phyloP scores from a whole-genome alignment of 2,888 invertebrate genomes.

The Bursaphelenchus okinawaensis region DNA sequence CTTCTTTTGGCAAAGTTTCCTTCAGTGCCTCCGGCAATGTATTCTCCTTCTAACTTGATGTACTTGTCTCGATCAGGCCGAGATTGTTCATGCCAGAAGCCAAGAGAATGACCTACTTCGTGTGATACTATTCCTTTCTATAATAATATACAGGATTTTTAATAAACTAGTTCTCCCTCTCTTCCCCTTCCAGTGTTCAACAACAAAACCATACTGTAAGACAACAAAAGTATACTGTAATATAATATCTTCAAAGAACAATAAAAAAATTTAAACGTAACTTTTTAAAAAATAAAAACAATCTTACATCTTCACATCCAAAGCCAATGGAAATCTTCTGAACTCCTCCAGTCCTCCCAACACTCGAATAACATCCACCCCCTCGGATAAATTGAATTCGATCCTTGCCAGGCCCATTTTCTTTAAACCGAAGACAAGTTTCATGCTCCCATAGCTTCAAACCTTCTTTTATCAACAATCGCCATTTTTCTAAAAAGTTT shows the following conservation, averaged over 20 bases:
- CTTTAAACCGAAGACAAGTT: slow-evolving; percentile 52
- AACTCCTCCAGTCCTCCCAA: slow-evolving; percentile 50
- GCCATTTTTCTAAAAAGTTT: slow-evolving; percentile 43
- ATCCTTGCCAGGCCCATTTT: slow-evolving; percentile 47
- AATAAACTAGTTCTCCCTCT: too few relatives aligned
- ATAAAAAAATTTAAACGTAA: too few relatives aligned
- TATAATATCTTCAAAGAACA: too few relatives aligned
- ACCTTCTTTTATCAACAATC: slow-evolving; percentile 38
- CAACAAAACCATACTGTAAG: too few relatives aligned
- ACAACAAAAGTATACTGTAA: too few relatives aligned
- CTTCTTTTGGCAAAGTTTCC: slow-evolving; percentile 48
- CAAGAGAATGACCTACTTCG: slow-evolving; percentile 51
- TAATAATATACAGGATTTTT: too few relatives aligned
- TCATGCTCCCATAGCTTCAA: slow-evolving; percentile 50
- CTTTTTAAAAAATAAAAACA: too few relatives aligned
- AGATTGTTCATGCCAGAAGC: slow-evolving; percentile 55
- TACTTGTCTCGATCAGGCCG: slow-evolving; percentile 50
- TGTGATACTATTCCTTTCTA: slow-evolving; percentile 52
- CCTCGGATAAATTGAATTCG: slow-evolving; percentile 50
- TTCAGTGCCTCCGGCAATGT: slow-evolving; percentile 46
- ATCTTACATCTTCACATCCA: slow-evolving; percentile 54
- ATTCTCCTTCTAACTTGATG: slow-evolving; percentile 43
- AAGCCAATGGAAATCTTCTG: slow-evolving; percentile 55
- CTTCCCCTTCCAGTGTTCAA: too few relatives aligned
- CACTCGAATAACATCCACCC: slow-evolving; percentile 39